These are phyloP conservation scores for Aethina tumida DNA, from an alignment of 1,140 invertebrate species.

Conservation along the genomic window DNA sequence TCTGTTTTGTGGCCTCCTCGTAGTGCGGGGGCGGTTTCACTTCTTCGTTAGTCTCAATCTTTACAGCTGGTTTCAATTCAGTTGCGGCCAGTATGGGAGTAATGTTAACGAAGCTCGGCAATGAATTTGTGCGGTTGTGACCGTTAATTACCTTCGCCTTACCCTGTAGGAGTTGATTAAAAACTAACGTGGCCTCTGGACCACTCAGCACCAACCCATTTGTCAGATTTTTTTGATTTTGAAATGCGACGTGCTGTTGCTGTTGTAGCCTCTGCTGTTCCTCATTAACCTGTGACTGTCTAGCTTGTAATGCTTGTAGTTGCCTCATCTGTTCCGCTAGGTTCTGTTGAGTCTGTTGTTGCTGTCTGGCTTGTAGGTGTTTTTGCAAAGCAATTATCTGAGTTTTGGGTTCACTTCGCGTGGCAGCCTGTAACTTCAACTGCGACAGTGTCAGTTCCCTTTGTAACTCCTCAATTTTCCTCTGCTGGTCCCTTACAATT, in stretches of 20 bases:
- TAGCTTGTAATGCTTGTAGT: conserved; percentile 24
- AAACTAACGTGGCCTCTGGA: conserved; percentile 31
- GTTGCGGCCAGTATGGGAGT: conserved; percentile 23
- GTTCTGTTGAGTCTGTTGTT: conserved; percentile 49
- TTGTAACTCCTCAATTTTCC: conserved; percentile 80
- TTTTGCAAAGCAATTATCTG: conserved; percentile 35
- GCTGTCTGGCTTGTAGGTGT: conserved; percentile 50
- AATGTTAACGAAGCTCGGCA: conserved; percentile 42
- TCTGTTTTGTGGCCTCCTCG: conserved; percentile 58
- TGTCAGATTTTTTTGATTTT: conserved; percentile 31
- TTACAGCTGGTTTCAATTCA: conserved; percentile 29
- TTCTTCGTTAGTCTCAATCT: conserved; percentile 32
- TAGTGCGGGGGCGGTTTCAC: conserved; percentile 53
- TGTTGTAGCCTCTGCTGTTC: conserved; percentile 32
- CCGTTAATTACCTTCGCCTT: conserved; percentile 32
- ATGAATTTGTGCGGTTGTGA: conserved; percentile 36
- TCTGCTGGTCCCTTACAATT: conserved; percentile 72
- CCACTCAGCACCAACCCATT: conserved; percentile 25
- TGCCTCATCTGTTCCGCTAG: conserved; percentile 34
- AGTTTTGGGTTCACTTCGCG: conserved; percentile 32
- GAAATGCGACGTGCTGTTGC: conserved; percentile 35
- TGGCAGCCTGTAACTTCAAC: conserved; percentile 54
- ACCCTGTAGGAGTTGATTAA: conserved; percentile 35
- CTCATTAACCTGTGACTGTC: conserved; percentile 26
- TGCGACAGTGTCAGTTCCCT: conserved; percentile 67